Conservation (phyloP, 2,113 vertebrate genomes). For the Peromyscus polionotus region DNA sequence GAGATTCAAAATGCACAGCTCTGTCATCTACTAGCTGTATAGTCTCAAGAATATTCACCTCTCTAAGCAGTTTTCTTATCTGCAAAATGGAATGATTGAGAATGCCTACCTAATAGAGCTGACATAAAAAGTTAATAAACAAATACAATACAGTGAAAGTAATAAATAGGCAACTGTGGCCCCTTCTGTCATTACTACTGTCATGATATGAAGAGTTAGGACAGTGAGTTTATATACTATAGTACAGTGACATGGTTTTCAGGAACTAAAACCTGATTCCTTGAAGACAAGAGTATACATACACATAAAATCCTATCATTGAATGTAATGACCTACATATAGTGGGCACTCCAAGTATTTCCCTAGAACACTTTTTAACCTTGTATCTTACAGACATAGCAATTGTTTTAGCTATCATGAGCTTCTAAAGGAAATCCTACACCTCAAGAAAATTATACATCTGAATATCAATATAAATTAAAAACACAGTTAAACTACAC, state of each 20-base stretch:
- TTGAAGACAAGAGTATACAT: not conserved
- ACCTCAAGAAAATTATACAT: slow-evolving; percentile 12
- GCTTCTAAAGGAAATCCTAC: slow-evolving; percentile 11
- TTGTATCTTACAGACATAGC: not conserved
- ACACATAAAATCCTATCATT: slow-evolving; percentile 24
- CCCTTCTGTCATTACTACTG: not conserved
- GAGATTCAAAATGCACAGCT: not conserved
- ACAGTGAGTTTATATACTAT: not conserved
- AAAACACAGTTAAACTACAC: slow-evolving; percentile 10
- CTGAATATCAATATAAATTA: slow-evolving; percentile 40
- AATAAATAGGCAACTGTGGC: not conserved
- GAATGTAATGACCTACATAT: not conserved
- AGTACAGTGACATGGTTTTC: not conserved
- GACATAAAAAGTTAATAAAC: not conserved
- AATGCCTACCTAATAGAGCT: not conserved
- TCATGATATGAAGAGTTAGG: not conserved
- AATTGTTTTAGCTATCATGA: slow-evolving; percentile 43
- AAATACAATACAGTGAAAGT: not conserved
- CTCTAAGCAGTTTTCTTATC: not conserved
- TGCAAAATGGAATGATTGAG: not conserved
- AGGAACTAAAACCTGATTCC: slow-evolving; percentile 37
- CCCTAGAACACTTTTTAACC: slow-evolving; percentile 30
- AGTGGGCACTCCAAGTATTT: not conserved
- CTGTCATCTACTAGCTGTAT: not conserved
- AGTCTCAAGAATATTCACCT: not conserved